Conservation (phyloP, 2,113 vertebrate species). For the Clarias gariepinus region DNA sequence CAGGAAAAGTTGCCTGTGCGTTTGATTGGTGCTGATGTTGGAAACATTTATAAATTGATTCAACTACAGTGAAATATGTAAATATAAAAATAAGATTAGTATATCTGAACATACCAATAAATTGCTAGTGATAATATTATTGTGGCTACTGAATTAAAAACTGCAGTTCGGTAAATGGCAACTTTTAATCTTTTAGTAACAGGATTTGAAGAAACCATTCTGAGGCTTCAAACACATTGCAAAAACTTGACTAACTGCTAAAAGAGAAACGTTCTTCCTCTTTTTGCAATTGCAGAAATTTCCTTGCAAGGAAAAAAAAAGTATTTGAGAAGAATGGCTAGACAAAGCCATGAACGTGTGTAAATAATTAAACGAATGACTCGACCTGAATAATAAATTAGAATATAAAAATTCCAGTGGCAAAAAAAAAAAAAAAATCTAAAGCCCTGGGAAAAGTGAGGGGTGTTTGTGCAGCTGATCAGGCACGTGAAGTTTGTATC, state of each 20-base stretch:
- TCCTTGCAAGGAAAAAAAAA: neutral
- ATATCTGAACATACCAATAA: neutral
- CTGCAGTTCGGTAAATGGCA: neutral
- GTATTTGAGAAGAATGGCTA: neutral
- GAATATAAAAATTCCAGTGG: neutral
- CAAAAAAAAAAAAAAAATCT: too few species aligned
- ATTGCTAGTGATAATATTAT: neutral
- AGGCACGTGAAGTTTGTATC: neutral
- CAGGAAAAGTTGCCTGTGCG: neutral
- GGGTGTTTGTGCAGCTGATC: conserved; percentile 50
- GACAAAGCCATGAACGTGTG: neutral
- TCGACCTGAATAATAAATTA: neutral
- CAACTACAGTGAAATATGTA: neutral
- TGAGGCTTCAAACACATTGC: neutral
- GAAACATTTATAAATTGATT: neutral
- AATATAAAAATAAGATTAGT: neutral
- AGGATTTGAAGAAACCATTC: neutral
- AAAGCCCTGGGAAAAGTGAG: conserved; percentile 27
- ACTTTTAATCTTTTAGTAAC: neutral
- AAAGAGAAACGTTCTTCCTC: neutral
- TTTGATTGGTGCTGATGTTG: neutral
- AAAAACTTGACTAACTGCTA: neutral
- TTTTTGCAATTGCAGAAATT: neutral
- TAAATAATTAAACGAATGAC: neutral
- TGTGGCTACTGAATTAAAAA: neutral